phyloP scores from a whole-genome alignment of 2,797 vertebrate genomes.

The Allobates femoralis region DNA sequence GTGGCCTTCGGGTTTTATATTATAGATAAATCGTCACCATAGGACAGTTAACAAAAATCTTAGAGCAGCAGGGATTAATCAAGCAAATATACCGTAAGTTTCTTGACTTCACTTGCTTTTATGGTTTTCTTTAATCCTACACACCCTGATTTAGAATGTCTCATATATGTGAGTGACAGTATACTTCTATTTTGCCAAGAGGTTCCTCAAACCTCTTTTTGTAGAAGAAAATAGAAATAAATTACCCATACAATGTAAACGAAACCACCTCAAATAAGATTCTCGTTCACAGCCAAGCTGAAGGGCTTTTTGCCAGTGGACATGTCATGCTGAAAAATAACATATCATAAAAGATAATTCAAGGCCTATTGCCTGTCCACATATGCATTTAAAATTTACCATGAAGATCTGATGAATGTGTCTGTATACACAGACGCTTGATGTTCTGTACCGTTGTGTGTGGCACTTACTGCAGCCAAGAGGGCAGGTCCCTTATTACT shows the following conservation, averaged over 20 bases:
- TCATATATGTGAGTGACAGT: neutral
- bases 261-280: constrained; percentile 36
- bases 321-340: constrained; percentile 37
- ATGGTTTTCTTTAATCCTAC: too few relatives aligned
- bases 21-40: too few relatives aligned
- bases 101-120: too few relatives aligned
- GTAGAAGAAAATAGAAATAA: constrained; percentile 35
- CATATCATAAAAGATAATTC: constrained; percentile 49
- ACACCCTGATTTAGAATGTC: too few relatives aligned
- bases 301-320: constrained; percentile 25
- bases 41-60: too few relatives aligned
- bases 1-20: too few relatives aligned
- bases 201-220: neutral
- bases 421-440: constrained; percentile 55
- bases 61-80: too few relatives aligned
- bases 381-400: constrained; percentile 43
- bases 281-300: constrained; percentile 49
- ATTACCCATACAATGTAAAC: constrained; percentile 44
- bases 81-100: too few relatives aligned
- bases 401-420: constrained; percentile 60
- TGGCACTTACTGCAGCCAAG: constrained; percentile 49
- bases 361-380: constrained; percentile 35
- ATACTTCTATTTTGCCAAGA: neutral
- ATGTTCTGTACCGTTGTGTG: constrained; percentile 59
- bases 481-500: constrained; percentile 56